These are phyloP conservation scores for Fistularia tabacaria DNA, from an alignment of 2,797 vertebrate genomes.

Conservation along the genomic window DNA sequence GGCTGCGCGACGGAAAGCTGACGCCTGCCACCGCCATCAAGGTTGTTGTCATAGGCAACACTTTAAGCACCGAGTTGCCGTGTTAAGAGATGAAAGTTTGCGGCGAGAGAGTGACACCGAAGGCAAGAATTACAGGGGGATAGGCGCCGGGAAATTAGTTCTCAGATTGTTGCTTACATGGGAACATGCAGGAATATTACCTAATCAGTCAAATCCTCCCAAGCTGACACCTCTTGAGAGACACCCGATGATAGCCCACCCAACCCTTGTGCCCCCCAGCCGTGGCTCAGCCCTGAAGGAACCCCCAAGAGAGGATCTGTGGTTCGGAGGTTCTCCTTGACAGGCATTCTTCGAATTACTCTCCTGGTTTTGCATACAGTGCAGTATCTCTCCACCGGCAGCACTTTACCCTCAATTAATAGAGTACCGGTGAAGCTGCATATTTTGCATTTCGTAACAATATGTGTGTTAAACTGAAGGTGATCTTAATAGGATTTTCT, in stretches of 20 bases:
- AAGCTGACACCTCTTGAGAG: slow-evolving; percentile 76
- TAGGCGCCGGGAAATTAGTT: slow-evolving; percentile 70
- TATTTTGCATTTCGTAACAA: slow-evolving; percentile 81
- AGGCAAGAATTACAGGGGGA: slow-evolving; percentile 68
- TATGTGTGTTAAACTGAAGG: slow-evolving; percentile 78
- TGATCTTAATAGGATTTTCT: slow-evolving; percentile 84
- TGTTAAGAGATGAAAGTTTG: slow-evolving; percentile 77
- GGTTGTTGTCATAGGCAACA: slow-evolving; percentile 69
- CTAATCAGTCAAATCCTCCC: slow-evolving; percentile 83
- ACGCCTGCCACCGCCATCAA: slow-evolving; percentile 76
- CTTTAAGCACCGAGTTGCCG: slow-evolving; percentile 71
- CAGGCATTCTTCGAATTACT: slow-evolving; percentile 71
- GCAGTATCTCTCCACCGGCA: slow-evolving; percentile 56
- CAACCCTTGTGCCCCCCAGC: slow-evolving; percentile 57
- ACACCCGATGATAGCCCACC: slow-evolving; percentile 62
- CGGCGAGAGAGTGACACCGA: slow-evolving; percentile 46
- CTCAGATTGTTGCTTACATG: slow-evolving; percentile 81
- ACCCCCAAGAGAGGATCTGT: slow-evolving; percentile 69
- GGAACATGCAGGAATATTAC: slow-evolving; percentile 79
- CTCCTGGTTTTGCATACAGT: slow-evolving; percentile 71
- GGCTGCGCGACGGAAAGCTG: slow-evolving; percentile 78
- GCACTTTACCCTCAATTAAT: slow-evolving; percentile 80
- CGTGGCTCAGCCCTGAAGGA: slow-evolving; percentile 69
- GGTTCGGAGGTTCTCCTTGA: slow-evolving; percentile 68
- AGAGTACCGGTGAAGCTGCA: slow-evolving; percentile 68